These are phyloP conservation scores for Verasper variegatus DNA, from an alignment of 2,113 vertebrate species.

Conservation along the genomic window DNA sequence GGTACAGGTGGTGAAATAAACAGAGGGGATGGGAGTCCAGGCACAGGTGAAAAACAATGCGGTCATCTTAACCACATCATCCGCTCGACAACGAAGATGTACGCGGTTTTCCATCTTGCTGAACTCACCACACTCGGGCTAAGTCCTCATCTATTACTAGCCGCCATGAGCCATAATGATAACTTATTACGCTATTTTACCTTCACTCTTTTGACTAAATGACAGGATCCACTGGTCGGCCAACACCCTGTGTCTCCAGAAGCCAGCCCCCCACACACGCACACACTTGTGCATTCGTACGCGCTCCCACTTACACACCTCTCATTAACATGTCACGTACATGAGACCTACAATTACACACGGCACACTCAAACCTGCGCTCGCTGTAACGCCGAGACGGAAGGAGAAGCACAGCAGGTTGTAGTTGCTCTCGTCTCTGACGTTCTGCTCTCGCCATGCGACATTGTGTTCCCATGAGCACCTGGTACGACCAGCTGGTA, in stretches of 20 bases:
- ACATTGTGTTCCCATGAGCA: conserved; percentile 75
- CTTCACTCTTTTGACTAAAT: conserved; percentile 63
- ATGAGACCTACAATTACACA: conserved; percentile 62
- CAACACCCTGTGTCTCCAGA: conserved; percentile 64
- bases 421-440: conserved; percentile 8
- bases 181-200: conserved; percentile 57
- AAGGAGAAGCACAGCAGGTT: conserved; percentile 6
- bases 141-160: conserved; percentile 60
- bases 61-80: conserved; percentile 47
- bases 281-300: not conserved
- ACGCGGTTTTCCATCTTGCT: conserved; percentile 60
- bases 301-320: conserved; percentile 25
- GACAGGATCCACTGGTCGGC: conserved; percentile 63
- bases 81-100: conserved; percentile 25
- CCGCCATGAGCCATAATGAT: conserved; percentile 70
- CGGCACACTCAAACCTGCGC: conserved; percentile 35
- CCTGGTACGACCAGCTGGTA: conserved; percentile 82
- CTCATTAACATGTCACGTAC: conserved; percentile 57
- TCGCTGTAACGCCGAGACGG: conserved; percentile 22
- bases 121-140: conserved; percentile 64
- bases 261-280: conserved; percentile 14
- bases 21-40: not conserved
- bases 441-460: conserved; percentile 30
- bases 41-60: conserved; percentile 62
- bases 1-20: conserved; percentile 14